Base-by-base conservation (phyloP, 2,113 vertebrate genomes). In the Pollimyrus isidori region DNA sequence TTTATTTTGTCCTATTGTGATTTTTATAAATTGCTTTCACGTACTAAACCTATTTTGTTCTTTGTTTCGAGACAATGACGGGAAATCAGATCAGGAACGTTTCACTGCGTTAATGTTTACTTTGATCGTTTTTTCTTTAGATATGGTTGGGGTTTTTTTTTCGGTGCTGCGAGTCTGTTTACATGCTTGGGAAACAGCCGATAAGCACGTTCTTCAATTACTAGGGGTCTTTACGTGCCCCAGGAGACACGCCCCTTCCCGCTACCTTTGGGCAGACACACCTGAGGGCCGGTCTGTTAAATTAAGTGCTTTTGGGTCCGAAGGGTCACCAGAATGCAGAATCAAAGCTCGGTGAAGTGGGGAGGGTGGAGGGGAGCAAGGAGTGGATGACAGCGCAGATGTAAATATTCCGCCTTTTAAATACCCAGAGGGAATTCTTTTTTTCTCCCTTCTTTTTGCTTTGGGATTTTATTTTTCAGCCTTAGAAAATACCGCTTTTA, bases 21-120 rank as follows among this genome's bases (percentile, higher is more conserved):
- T 30, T 87, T 53, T 49, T 86, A 53, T 17, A 86, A 86, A 86
- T 86, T 86, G n/a, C 49, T 86, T 86, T 35, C 84, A 26, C 30
- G 23, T 48, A 56, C 35, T 35, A 56, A 35, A 87, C 15, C 85
- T 15, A n/a, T 85, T 49, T 30, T 30, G 46, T 30, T n/a, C 23
- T 39, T 21, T 4, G 26, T 53, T 87, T n/a, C 39, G 23, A 56
- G 85, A 35, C 19, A 56, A 56, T 5, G 15, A n/a, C 10, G 48
- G 19, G 82, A 84, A 48, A 46, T 30, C 45, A 56, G 26, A n/a
- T 87, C n/a, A 26, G 26, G 39, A 26, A 48, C n/a, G 7, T n/a
- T 42, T 84, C 45, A 84, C 7, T 48, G 7, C 19, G 21, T 23
- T 46, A 42, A 48, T 23, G 42, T 84, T 84, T 21, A 48, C 19